Base-by-base conservation (phyloP, 2,888 invertebrate genomes). In the Machimus atricapillus region DNA sequence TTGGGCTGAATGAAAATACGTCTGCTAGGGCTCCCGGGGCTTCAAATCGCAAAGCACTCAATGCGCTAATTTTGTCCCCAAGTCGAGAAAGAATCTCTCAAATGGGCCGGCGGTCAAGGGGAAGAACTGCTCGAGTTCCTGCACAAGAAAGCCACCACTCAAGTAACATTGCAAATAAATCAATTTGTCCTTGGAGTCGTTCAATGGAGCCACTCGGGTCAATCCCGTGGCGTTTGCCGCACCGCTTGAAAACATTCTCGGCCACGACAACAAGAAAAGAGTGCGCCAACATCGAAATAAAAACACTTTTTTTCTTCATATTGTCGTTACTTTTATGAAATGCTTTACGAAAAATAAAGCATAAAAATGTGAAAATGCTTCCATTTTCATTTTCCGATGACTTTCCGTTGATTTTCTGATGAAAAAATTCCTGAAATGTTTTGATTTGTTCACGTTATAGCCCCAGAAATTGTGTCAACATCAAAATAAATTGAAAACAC, bases 391-490 rank as follows among this genome's bases (percentile, higher is more conserved):
- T 66, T 46, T 79, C 16, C 52, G 9, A 19, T 46, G n/a, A 52
- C 9, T 79, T 31, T 27, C 27, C n/a, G 52, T 46, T 79, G 31
- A 79, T 66, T 27, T 12, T 66, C 66, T 66, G 66, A 56, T 14
- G 46, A 79, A 52, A 34, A 79, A 52, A 52, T 34, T 79, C 16
- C 19, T 31, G 37, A 76, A 79, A 46, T 52, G 66, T 58, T 82
- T 82, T 82, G 58, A 82, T 82, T 82, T 81, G 3, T 34, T 82
- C 66, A 58, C 82, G 40, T 37, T 82, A 82, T 82, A 37, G 66
- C 27, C 66, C 58, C 82, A 52, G 82, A 82, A 82, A 82, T 66
- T 82, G 82, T 82, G 82, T 82, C 82, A 82, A 82, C 82, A 58
- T 19, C 37, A 37, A 82, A 82, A 82, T 82, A 82, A 82, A 66